Evolutionary conservation across 2,113 vertebrate species (phyloP), one percentile per base, ranked within the genome.

Genomic region (Forbesichthys papilliferus): DNA sequence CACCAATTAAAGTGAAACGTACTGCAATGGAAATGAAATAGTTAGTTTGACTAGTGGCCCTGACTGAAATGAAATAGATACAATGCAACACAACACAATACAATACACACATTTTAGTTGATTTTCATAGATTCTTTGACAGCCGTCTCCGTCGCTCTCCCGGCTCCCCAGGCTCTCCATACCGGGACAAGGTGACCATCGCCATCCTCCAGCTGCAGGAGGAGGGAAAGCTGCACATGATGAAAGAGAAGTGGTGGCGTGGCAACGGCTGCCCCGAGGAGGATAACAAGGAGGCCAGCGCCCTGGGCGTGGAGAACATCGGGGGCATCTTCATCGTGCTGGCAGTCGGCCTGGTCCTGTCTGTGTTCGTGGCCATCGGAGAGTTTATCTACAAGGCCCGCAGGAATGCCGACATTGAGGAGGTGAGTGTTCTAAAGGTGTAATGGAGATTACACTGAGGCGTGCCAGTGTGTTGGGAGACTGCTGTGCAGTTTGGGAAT

Each of bases 171-270:
- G 97, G 96, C 3, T 98, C 98, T 60, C 98, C 96, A 0, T 98
- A 97, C 86, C 88, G 98, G 71, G 98, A 98, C 83, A 98, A 96
- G 91, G 94, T 98, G 80, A 98, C 98, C 18, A 97, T 98, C 0
- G 98, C 98, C 84, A 98, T 99, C 87, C 95, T 99, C 20, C 97
- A 99, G 88, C 92, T 99, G 49, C 97, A 99, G 91, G 98, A 99
- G 84, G 96, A 97, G 61, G 98, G 97, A 11, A 99, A 97, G 83
- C 87, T 99, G 47, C 98, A 98, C 84, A 96, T 98, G 96, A 97
- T 99, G 96, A 99, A 98, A 84, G 98, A 98, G 85, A 98, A 97
- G 78, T 99, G 98, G 98, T 99, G 98, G 98, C 74, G 96, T 20
- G 97, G 98, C 1, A 96, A 96, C 0, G 96, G 97, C 64, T 99